phyloP scores from a whole-genome alignment of 2,888 invertebrate genomes.

The Drosophila prostipennis region DNA sequence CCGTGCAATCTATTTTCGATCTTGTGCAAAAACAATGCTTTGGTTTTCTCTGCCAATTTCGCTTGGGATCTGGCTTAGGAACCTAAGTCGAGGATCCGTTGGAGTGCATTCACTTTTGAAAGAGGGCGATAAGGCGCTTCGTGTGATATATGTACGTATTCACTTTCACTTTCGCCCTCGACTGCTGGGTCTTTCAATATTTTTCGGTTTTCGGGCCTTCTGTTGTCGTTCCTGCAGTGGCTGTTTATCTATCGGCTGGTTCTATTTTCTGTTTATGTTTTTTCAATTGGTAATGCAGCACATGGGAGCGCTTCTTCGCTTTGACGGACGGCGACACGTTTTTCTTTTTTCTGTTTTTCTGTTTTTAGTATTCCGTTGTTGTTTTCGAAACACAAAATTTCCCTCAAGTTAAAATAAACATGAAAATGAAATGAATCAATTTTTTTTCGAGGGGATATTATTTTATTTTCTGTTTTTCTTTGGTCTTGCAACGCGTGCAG shows the following conservation, averaged over 20 bases:
- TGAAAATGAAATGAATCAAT: conserved; percentile 47
- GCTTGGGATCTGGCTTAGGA: conserved; percentile 47
- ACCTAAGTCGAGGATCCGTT: conserved; percentile 6
- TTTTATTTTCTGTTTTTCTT: conserved; percentile 2
- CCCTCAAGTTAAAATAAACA: conserved; percentile 65
- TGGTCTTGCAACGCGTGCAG: conserved; percentile 48
- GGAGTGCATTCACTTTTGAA: conserved; percentile 53
- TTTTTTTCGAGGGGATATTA: conserved; percentile 38
- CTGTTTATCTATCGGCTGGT: conserved; percentile 52
- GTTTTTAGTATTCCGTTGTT: conserved; percentile 22
- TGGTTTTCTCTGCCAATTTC: not conserved
- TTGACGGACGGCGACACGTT: conserved; percentile 50
- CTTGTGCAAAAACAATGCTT: conserved; percentile 37
- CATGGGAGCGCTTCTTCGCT: conserved; percentile 31
- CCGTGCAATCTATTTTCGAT: conserved; percentile 52
- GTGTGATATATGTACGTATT: conserved; percentile 16
- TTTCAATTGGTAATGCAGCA: conserved; percentile 34
- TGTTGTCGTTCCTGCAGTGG: conserved; percentile 12
- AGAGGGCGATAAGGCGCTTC: conserved; percentile 6
- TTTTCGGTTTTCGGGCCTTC: conserved; percentile 11
- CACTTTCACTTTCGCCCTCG: conserved; percentile 65
- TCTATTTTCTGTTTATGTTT: conserved; percentile 51
- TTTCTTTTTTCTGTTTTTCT: conserved; percentile 24
- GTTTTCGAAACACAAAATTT: conserved; percentile 42
- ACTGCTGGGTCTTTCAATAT: conserved; percentile 13